These are phyloP conservation scores for Phymatocera aterrima DNA, from an alignment of 2,888 invertebrate species.

Conservation along the genomic window DNA sequence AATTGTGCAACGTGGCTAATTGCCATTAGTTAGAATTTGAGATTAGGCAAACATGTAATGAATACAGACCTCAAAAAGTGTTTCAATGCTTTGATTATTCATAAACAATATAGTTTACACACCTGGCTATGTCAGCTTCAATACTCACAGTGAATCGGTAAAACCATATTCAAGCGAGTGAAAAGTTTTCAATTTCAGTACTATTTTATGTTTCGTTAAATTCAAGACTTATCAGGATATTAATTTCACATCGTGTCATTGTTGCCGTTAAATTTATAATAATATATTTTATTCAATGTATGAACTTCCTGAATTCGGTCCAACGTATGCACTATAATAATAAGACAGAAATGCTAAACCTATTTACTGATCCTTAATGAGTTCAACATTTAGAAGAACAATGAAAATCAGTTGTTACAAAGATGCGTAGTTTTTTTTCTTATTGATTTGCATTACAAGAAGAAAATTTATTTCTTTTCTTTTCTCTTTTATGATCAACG, in stretches of 20 bases:
- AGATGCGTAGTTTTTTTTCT: background rate
- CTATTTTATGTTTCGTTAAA: background rate
- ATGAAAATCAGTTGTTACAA: background rate
- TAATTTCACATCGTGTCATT: background rate
- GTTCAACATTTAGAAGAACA: background rate
- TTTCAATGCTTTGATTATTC: conserved; percentile 12
- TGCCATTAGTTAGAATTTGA: background rate
- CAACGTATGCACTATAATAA: background rate
- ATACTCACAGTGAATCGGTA: background rate
- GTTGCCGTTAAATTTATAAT: too few relatives aligned
- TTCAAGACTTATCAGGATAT: background rate
- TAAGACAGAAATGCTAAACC: background rate
- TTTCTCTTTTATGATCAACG: background rate
- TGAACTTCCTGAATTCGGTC: too few relatives aligned
- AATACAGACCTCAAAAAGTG: conserved; percentile 8
- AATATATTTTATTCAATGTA: too few relatives aligned
- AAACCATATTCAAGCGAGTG: background rate
- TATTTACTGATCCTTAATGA: background rate
- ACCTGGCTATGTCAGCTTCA: background rate
- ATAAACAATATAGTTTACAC: background rate
- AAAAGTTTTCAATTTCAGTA: background rate
- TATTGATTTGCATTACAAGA: background rate
- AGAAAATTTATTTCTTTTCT: background rate
- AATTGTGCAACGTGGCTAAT: conserved; percentile 42
- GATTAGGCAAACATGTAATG: background rate